A percentile compares a stretch with the other conserved stretches of the same genome.
These are phyloP conservation scores for Pediacus dermestoides DNA, from an alignment of 2,888 invertebrate species.

Conservation along the genomic window DNA sequence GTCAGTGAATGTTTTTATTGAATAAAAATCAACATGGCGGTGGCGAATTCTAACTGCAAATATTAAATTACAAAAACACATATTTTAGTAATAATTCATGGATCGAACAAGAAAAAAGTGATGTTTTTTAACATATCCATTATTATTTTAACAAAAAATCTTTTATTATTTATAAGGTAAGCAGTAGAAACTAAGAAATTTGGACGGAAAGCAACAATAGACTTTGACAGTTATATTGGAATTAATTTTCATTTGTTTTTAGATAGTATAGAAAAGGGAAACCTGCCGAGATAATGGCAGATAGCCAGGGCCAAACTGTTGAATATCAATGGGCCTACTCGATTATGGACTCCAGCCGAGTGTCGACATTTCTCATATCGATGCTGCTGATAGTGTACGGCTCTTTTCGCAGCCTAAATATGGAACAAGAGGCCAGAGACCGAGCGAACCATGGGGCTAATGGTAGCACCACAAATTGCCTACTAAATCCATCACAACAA, in stretches of 20 bases:
- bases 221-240: too few species aligned
- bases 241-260: too few species aligned
- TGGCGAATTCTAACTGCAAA: constrained; percentile 26
- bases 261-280: constrained; percentile 26
- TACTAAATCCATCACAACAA: constrained; percentile 43
- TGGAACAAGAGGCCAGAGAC: constrained; percentile 90
- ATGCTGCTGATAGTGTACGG: constrained; percentile 97
- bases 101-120: constrained; percentile 31
- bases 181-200: too few species aligned
- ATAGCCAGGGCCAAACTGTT: constrained; percentile 40
- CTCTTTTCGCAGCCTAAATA: constrained; percentile 93
- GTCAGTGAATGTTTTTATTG: constrained; percentile 10
- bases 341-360: constrained; percentile 95
- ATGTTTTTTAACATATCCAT: constrained; percentile 33
- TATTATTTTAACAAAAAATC: constrained; percentile 19
- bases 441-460: too few species aligned
- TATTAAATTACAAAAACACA: constrained; percentile 3
- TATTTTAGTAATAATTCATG: constrained; percentile 23
- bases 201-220: too few species aligned
- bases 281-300: constrained; percentile 29
- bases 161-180: constrained; percentile 22
- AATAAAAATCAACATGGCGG: constrained; percentile 37
- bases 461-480: constrained; percentile 42
- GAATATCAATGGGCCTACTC: constrained; percentile 88
- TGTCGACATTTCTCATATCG: constrained; percentile 95